These are phyloP conservation scores for Neomorphus geoffroyi DNA, from an alignment of 2,797 vertebrate genomes.

Conservation along the genomic window DNA sequence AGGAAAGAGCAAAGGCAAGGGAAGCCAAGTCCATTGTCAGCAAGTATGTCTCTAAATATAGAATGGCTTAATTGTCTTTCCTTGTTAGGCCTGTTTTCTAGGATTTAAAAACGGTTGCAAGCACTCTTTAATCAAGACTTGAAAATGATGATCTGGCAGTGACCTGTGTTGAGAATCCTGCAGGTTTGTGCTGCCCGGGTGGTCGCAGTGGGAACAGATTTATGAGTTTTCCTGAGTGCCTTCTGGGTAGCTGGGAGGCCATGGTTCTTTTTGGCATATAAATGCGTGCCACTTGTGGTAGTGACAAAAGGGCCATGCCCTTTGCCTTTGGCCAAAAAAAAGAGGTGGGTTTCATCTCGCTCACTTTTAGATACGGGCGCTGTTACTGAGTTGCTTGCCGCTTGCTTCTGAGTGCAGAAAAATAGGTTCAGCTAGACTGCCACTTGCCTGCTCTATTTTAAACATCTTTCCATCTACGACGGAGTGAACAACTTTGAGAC, in stretches of 20 bases:
- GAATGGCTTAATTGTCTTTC: constrained; percentile 25
- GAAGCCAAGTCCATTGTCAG: constrained; percentile 24
- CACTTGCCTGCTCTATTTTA: not conserved
- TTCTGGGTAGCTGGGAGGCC: not conserved
- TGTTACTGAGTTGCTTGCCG: not conserved
- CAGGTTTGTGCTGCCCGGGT: not conserved
- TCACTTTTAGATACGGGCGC: not conserved
- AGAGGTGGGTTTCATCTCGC: not conserved
- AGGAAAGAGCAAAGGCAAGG: not conserved
- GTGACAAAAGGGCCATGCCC: not conserved
- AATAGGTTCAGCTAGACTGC: not conserved
- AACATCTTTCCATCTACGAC: not conserved
- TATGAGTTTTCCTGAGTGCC: not conserved
- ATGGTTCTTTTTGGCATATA: not conserved
- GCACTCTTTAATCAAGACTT: not conserved
- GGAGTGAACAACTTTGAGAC: not conserved
- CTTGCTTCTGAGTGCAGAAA: not conserved
- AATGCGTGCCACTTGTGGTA: not conserved
- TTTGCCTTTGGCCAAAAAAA: not conserved
- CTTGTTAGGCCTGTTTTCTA: constrained; percentile 45
- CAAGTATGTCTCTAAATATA: constrained; percentile 6
- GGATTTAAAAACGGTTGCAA: constrained; percentile 32
- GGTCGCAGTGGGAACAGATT: not conserved
- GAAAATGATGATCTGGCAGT: not conserved
- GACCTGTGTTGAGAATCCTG: not conserved